Evolutionary conservation across 2,797 vertebrate species (phyloP).

Genomic region (Crocodylus rhombifer): DNA sequence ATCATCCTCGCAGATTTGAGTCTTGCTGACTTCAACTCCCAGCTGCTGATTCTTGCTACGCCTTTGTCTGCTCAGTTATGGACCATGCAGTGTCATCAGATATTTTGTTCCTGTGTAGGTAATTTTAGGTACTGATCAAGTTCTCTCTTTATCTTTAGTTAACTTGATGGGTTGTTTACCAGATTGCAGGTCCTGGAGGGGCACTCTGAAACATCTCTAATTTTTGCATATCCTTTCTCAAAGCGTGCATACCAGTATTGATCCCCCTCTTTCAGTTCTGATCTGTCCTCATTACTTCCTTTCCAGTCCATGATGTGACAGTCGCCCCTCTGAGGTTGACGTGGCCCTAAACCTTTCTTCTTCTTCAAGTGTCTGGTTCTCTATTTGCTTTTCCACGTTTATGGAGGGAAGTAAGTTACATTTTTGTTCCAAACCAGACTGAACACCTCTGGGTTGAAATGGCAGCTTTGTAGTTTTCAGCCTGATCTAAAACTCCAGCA

Average conservation of each 20-base stretch:
- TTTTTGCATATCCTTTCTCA: neutral
- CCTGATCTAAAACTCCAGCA: slow-evolving; percentile 35
- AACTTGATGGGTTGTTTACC: neutral
- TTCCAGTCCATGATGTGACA: fast-evolving
- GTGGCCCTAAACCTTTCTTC: neutral
- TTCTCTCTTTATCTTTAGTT: neutral
- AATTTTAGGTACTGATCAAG: neutral
- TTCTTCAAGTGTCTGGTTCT: neutral
- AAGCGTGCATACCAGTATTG: neutral
- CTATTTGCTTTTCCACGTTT: neutral
- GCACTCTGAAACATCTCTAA: neutral
- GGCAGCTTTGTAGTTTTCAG: neutral
- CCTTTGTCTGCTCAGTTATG: neutral
- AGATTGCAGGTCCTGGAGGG: neutral
- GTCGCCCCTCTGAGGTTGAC: neutral
- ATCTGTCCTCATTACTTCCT: too few species aligned
- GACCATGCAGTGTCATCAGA: neutral
- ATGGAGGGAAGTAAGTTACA: neutral
- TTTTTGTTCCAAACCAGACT: neutral
- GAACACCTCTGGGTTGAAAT: neutral
- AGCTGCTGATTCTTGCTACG: neutral
- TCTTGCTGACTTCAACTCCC: neutral
- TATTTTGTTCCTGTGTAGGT: neutral
- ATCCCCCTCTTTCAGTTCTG: neutral
- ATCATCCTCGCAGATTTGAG: fast-evolving